Base-by-base conservation (phyloP, 2,888 invertebrate genomes). In the Taphrorychus bicolor region DNA sequence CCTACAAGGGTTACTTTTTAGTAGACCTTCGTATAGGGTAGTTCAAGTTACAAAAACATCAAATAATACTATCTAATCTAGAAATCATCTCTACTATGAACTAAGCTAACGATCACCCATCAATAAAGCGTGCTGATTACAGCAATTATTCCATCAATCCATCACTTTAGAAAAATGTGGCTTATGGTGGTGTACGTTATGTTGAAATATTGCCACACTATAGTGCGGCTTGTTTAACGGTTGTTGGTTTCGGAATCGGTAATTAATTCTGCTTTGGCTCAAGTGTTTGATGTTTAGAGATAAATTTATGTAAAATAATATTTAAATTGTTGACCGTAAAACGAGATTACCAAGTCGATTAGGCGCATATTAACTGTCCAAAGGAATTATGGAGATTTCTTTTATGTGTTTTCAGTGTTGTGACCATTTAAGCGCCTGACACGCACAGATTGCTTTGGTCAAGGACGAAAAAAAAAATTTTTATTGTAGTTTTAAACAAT, bases 181-280 rank as follows among this genome's bases (percentile, higher is more conserved):
- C 11, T 21, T 49, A 49, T 59, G 24, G 24, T 21, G 24, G 24
- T 21, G 22, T n/a, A 57, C 21, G 57, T 57, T 59, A 51, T 49
- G 22, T 59, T 59, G 23, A 59, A 59, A 59, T 23, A 61, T 61
- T 61, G 52, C 61, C 21, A 22, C 61, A 52, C 42, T 51, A n/a
- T n/a, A 61, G 24, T 59, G 5, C n/a, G 32, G 19, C 61, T 16
- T 41, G 18, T 61, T 61, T 53, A 61, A 61, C 53, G 53, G 40
- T 57, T 63, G 57, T 49, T 63, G 49, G 40, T 57, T 59, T 59
- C 32, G 24, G 49, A 49, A 59, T 59, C 32, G 51, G 59, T 49
- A 59, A 59, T 59, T 59, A 59, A 32, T 59, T 59, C 59, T 14
- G 24, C n/a, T 22, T 58, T 23, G 22, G 5, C 18, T 48, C 40